A percentile compares a stretch with the other conserved stretches of the same genome.
Conservation (phyloP, 2,888 invertebrate species). For the Morpho achilles region DNA sequence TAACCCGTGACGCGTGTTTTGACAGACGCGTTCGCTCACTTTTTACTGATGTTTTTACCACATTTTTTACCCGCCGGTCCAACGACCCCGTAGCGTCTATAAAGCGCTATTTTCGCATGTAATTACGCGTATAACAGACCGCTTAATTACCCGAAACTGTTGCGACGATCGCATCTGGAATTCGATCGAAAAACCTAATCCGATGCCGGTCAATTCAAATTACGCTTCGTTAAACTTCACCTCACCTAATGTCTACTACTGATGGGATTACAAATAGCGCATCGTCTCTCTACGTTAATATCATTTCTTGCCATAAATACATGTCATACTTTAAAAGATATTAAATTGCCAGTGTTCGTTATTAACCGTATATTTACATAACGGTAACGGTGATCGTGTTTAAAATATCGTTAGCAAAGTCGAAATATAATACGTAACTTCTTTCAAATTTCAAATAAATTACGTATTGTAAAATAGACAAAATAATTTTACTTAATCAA, state of each 20-base stretch:
- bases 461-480: not conserved
- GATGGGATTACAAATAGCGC: constrained; percentile 37
- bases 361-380: constrained; percentile 22
- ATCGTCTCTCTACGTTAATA: constrained; percentile 55
- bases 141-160: constrained; percentile 69
- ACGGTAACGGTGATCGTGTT: constrained; percentile 19
- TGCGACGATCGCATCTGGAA: constrained; percentile 50
- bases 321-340: constrained; percentile 43
- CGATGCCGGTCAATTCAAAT: constrained; percentile 48
- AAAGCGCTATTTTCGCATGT: constrained; percentile 63
- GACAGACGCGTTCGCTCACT: constrained; percentile 55
- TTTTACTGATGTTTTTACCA: constrained; percentile 53
- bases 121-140: constrained; percentile 65
- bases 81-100: constrained; percentile 51
- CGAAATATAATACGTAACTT: constrained; percentile 41
- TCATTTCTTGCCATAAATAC: constrained; percentile 59
- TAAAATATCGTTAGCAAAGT: constrained; percentile 36
- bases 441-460: constrained; percentile 16
- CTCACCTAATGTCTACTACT: constrained; percentile 37
- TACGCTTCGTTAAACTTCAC: constrained; percentile 55
- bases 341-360: constrained; percentile 31
- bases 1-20: constrained; percentile 74
- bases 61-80: constrained; percentile 37
- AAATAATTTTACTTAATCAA: too few species aligned
- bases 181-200: constrained; percentile 54